Evolutionary conservation across 2,888 invertebrate species (phyloP).

Genomic region (Drosophila nigricruria): DNA sequence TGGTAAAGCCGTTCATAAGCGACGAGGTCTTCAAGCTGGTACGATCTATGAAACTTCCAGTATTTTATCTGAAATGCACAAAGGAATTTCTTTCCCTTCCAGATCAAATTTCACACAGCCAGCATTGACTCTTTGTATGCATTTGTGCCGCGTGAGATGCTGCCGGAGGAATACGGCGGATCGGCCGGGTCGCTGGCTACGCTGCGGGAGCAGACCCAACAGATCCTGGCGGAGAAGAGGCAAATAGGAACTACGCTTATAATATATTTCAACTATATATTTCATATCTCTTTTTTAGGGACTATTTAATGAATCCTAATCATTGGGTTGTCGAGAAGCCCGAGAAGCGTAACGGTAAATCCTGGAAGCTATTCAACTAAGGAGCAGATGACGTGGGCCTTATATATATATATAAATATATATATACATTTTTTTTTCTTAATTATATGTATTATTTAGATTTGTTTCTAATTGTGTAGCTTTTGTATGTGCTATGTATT

Average conservation of each 20-base stretch:
- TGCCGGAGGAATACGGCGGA: slow-evolving; percentile 82
- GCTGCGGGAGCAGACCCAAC: slow-evolving; percentile 87
- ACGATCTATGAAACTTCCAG: slow-evolving; percentile 42
- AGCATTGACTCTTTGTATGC: slow-evolving; percentile 88
- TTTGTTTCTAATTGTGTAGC: slow-evolving; percentile 26
- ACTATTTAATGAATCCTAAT: slow-evolving; percentile 87
- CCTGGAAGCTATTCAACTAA: slow-evolving; percentile 65
- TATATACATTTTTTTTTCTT: slow-evolving; percentile 15
- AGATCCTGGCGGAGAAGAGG: slow-evolving; percentile 87
- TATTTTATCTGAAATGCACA: neutral
- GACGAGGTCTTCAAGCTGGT: slow-evolving; percentile 89
- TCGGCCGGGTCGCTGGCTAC: slow-evolving; percentile 80
- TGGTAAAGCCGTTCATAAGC: slow-evolving; percentile 89
- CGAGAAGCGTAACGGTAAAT: slow-evolving; percentile 60
- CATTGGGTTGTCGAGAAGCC: slow-evolving; percentile 87
- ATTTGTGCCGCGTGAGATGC: slow-evolving; percentile 86
- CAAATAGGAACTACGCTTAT: neutral
- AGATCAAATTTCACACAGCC: slow-evolving; percentile 90
- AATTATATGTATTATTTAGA: neutral
- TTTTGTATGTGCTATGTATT: slow-evolving; percentile 14
- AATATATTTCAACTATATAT: neutral
- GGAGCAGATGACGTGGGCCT: neutral
- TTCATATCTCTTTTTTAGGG: slow-evolving; percentile 83
- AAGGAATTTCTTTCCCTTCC: slow-evolving; percentile 18
- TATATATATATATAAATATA: neutral